Evolutionary conservation across 2,113 vertebrate species (phyloP), one percentile per base, ranked within the genome.

Genomic region (Nipponia nippon): DNA sequence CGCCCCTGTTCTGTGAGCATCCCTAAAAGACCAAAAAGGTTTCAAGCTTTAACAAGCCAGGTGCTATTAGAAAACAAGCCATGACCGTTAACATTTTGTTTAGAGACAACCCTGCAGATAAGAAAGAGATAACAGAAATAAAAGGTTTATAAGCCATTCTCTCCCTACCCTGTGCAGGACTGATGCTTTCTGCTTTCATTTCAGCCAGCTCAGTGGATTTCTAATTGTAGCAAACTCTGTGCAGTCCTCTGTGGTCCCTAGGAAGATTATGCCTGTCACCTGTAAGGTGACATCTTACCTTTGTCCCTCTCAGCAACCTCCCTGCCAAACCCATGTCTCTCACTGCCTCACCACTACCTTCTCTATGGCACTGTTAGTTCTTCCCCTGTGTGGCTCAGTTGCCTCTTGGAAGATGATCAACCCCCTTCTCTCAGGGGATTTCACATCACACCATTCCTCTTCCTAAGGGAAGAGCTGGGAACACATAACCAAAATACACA

Each of bases 301-400:
- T 6, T 73, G 52, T 11, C 44, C 18, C 6, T 36, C 55, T 73
- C 19, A 42, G 47, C 53, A 49, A 9, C 55, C 25, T 58, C 44
- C 22, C 23, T 53, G 49, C 26, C 86, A 44, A 58, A n/a, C 14
- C 25, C 2, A 0, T 12, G 8, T 52, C 52, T 67, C 29, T 50
- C 36, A 10, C n/a, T 71, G 34, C n/a, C 50, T 58, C 12, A 19
- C 26, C 1, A 2, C 30, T 62, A 8, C 38, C 20, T 58, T 49
- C 50, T 27, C 11, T 55, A 3, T 23, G 55, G 29, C 8, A 10
- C 44, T 44, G 8, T 40, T 26, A 36, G 66, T 23, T 70, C 49
- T 53, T 73, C 27, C 16, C 3, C 5, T 7, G 12, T 1, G 1
- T 1, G 3, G 7, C 27, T 84, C n/a, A 27, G 14, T 10, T 63